Percentiles rank a stretch among this genome's conserved stretches.
These are phyloP conservation scores for Phalacrocorax carbo DNA, from an alignment of 2,113 vertebrate genomes.

Conservation along the genomic window DNA sequence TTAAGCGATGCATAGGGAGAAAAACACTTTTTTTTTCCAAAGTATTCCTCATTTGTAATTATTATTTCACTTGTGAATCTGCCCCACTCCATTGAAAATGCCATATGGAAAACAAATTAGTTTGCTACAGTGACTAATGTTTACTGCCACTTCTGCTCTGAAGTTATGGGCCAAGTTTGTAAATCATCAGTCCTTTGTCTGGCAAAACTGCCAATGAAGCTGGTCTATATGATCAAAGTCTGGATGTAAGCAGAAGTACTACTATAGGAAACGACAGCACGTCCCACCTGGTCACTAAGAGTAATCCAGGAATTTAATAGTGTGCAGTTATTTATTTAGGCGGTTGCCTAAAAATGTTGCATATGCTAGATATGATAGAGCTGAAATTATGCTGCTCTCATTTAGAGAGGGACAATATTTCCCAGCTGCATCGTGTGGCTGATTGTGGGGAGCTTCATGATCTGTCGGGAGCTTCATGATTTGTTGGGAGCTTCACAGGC, in stretches of 20 bases:
- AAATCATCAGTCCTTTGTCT: neutral
- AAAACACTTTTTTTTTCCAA: slow-evolving; percentile 38
- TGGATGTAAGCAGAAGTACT: neutral
- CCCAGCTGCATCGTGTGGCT: neutral
- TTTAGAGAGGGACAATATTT: neutral
- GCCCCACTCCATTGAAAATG: slow-evolving; percentile 56
- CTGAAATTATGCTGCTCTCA: neutral
- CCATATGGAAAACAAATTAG: slow-evolving; percentile 66
- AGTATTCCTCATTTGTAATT: slow-evolving; percentile 60
- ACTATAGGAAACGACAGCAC: neutral
- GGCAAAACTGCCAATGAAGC: neutral
- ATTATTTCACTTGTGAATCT: slow-evolving; percentile 60
- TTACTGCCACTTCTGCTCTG: slow-evolving; percentile 50
- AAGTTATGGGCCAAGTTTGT: slow-evolving; percentile 50
- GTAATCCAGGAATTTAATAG: neutral
- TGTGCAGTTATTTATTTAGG: neutral
- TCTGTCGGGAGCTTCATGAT: neutral
- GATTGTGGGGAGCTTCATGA: neutral
- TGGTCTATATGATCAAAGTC: neutral
- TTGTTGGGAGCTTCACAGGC: neutral
- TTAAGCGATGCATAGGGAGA: slow-evolving; percentile 60
- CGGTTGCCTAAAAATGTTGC: neutral
- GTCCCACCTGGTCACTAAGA: neutral
- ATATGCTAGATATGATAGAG: neutral
- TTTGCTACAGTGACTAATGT: slow-evolving; percentile 57